Percentiles rank a stretch among this genome's conserved stretches.
These are phyloP conservation scores for Porites rus DNA, from an alignment of 92 coral and sea anemone species.

Conservation along the genomic window DNA sequence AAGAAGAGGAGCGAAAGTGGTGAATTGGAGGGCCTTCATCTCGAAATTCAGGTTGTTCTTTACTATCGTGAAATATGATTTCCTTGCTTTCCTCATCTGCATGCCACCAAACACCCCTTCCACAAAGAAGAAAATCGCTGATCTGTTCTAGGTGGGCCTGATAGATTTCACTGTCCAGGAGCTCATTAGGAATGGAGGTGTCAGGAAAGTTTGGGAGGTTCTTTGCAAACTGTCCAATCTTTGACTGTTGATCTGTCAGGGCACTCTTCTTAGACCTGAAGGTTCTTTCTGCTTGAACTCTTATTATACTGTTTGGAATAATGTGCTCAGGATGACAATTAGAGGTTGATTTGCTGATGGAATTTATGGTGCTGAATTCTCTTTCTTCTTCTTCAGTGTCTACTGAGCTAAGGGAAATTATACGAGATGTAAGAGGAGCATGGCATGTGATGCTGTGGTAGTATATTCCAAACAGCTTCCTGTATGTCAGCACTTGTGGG, in stretches of 20 bases:
- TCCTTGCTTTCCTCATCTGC: conserved; percentile 20
- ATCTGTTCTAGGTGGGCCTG: conserved; percentile 52
- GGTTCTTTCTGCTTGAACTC: conserved; percentile 36
- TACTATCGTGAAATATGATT: conserved; percentile 35
- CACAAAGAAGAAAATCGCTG: conserved; percentile 37
- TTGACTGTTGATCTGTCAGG: conserved; percentile 19
- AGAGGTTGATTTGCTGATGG: conserved; percentile 34
- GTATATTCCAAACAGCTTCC: conserved; percentile 33
- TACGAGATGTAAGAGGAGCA: conserved; percentile 7
- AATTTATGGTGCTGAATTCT: conserved; percentile 31
- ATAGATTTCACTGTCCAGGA: conserved; percentile 16
- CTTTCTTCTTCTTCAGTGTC: conserved; percentile 41
- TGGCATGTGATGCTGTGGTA: background rate
- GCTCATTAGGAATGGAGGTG: conserved; percentile 27
- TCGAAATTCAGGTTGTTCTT: conserved; percentile 32
- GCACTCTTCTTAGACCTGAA: conserved; percentile 16
- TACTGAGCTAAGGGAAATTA: background rate
- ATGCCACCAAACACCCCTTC: conserved; percentile 49
- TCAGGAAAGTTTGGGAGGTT: conserved; percentile 30
- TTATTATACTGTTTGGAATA: conserved; percentile 25
- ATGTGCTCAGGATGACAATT: conserved; percentile 37
- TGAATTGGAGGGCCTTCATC: conserved; percentile 31
- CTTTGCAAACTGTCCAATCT: conserved; percentile 12
- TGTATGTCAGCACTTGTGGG: conserved; percentile 13
- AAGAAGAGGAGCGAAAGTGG: conserved; percentile 34